phyloP scores from a whole-genome alignment of 2,888 invertebrate species.

The Ecliptopera silaceata region DNA sequence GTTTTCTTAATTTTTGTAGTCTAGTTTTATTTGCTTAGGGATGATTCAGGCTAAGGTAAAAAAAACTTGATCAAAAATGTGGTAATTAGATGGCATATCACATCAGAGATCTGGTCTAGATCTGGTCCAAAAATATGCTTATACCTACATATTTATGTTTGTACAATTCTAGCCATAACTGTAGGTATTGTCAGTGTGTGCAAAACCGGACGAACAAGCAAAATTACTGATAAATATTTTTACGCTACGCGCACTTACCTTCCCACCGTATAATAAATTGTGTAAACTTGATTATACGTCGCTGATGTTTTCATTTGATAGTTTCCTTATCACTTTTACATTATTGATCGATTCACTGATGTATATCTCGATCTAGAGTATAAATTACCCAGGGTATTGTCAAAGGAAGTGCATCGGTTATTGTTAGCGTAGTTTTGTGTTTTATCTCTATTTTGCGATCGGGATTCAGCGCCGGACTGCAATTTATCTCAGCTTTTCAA shows the following conservation, averaged over 20 bases:
- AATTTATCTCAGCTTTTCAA: conserved; percentile 64
- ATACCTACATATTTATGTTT: not conserved
- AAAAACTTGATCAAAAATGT: no score
- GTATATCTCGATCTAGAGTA: conserved; percentile 70
- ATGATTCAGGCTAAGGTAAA: no score
- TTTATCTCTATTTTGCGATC: conserved; percentile 67
- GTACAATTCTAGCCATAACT: not conserved
- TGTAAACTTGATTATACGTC: conserved; percentile 58
- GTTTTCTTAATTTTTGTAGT: no score
- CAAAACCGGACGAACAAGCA: conserved; percentile 5
- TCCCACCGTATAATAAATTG: conserved; percentile 53
- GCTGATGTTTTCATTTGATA: conserved; percentile 74
- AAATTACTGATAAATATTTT: conserved; percentile 12
- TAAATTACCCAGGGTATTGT: conserved; percentile 72
- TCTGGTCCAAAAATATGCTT: no score
- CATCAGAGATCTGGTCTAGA: no score
- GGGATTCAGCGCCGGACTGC: conserved; percentile 54
- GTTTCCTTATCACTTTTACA: conserved; percentile 71
- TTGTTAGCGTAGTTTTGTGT: conserved; percentile 72
- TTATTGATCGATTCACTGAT: conserved; percentile 73
- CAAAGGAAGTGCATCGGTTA: conserved; percentile 80
- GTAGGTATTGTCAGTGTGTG: conserved; percentile 8
- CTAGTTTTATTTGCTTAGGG: no score
- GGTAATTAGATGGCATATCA: no score
- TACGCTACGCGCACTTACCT: conserved; percentile 24